Evolutionary conservation across 2,888 invertebrate genomes (phyloP).

Genomic region (Galerucella nymphaeae): DNA sequence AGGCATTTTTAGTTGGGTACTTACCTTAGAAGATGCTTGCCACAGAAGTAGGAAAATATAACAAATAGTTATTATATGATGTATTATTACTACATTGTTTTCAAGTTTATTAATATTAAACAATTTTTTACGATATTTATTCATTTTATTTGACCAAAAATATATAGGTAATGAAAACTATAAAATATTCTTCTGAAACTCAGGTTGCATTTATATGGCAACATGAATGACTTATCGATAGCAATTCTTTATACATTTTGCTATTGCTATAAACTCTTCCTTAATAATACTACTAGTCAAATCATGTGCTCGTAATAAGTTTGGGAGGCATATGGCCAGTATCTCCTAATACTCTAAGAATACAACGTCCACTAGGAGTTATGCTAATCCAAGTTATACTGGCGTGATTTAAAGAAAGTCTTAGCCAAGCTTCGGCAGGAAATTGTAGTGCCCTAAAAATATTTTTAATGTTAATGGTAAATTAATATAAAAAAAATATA

Average conservation of each 20-base stretch:
- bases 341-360: slow-evolving; percentile 85
- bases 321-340: slow-evolving; percentile 89
- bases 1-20: no score
- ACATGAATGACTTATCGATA: no score
- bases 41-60: no score
- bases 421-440: slow-evolving; percentile 96
- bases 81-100: no score
- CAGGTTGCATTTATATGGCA: background rate
- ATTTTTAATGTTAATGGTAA: slow-evolving; percentile 1
- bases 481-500: background rate
- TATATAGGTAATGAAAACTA: background rate
- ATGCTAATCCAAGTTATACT: slow-evolving; percentile 94
- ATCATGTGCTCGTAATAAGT: slow-evolving; percentile 69
- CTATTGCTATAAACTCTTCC: background rate
- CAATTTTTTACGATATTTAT: background rate
- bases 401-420: slow-evolving; percentile 90
- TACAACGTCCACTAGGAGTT: slow-evolving; percentile 86
- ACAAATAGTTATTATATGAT: no score
- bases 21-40: no score
- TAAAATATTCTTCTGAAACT: background rate
- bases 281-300: background rate
- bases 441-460: slow-evolving; percentile 90
- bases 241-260: no score
- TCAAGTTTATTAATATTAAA: background rate
- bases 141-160: background rate